phyloP scores from a whole-genome alignment of 1,140 invertebrate species.

The Hypsibius dujardini region DNA sequence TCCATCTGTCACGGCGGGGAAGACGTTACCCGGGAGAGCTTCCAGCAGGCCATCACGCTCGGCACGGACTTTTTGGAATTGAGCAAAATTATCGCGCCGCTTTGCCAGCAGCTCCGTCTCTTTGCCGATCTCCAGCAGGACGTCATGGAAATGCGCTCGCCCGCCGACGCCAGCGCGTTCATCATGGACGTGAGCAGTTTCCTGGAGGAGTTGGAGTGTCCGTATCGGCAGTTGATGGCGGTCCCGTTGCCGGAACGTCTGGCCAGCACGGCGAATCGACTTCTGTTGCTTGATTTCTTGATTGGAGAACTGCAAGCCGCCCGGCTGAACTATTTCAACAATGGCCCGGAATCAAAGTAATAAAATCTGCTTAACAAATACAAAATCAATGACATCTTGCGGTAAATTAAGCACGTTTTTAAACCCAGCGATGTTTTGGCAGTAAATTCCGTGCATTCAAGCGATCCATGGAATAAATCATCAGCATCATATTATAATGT shows the following conservation, averaged over 20 bases:
- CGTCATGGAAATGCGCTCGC: conserved; percentile 17
- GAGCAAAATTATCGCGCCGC: background rate
- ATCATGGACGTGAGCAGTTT: conserved; percentile 67
- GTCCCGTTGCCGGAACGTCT: conserved; percentile 51
- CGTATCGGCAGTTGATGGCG: conserved; percentile 45
- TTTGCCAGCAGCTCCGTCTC: background rate
- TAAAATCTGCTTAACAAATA: too few species aligned
- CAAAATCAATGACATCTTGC: too few species aligned
- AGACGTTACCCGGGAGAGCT: background rate
- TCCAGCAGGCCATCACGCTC: background rate
- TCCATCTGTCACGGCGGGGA: too few species aligned
- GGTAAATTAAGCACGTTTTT: too few species aligned
- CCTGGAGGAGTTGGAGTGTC: conserved; percentile 64
- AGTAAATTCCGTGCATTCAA: too few species aligned
- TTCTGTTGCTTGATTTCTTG: conserved; percentile 41
- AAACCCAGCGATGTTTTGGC: too few species aligned
- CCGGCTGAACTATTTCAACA: too few species aligned
- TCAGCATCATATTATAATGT: too few species aligned
- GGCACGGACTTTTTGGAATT: background rate
- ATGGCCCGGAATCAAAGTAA: too few species aligned
- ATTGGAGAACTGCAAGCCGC: conserved; percentile 1
- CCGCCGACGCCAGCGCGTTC: conserved; percentile 58
- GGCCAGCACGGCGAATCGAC: conserved; percentile 41
- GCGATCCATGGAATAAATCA: too few species aligned
- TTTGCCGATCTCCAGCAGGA: background rate